These are phyloP conservation scores for Argopecten irradians DNA, from an alignment of 1,140 invertebrate species.

Conservation along the genomic window DNA sequence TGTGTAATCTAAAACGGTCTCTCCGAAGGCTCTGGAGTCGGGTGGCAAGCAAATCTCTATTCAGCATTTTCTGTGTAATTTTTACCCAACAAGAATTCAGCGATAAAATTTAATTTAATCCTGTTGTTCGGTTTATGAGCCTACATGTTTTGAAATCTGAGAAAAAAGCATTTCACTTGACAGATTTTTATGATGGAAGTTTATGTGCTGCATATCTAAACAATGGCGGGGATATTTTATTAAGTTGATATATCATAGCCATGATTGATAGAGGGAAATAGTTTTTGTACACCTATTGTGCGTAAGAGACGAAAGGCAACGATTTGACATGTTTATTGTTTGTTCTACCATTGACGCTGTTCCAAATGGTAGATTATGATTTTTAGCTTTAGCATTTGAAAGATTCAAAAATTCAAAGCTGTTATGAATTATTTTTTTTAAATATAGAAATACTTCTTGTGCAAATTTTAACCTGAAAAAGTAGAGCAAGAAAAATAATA, in stretches of 20 bases:
- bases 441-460: not conserved
- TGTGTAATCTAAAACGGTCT: not conserved
- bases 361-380: not conserved
- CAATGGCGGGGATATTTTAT: not conserved
- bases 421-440: not conserved
- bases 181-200: slow-evolving; percentile 1
- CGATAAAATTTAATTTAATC: slow-evolving; percentile 19
- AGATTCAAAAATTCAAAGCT: not conserved
- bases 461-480: not conserved
- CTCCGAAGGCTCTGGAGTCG: not conserved
- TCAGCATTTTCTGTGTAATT: slow-evolving; percentile 5
- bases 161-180: not conserved
- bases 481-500: not conserved
- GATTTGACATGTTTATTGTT: not conserved
- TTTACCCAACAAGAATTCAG: not conserved
- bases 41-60: not conserved
- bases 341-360: not conserved
- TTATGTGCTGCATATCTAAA: not conserved
- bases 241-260: not conserved
- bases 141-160: slow-evolving; percentile 9
- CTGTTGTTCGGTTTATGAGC: not conserved
- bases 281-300: not conserved
- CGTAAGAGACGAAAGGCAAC: not conserved
- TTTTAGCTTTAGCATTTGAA: not conserved
- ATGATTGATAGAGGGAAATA: not conserved